These are phyloP conservation scores for Mobula birostris DNA, from an alignment of 2,113 vertebrate species.

Conservation along the genomic window DNA sequence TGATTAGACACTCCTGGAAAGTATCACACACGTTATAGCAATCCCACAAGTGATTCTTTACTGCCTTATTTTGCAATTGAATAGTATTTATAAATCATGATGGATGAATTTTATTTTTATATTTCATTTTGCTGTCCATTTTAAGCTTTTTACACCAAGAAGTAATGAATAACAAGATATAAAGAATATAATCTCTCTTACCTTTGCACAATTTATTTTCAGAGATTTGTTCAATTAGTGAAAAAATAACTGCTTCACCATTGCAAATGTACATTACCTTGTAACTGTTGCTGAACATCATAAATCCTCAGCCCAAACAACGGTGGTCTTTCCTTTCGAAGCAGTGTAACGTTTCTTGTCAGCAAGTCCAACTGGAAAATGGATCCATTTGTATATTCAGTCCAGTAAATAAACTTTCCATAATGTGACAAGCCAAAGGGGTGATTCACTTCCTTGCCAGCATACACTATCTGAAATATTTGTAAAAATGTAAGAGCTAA, in stretches of 20 bases:
- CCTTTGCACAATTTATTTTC: not conserved
- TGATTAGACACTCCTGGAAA: not conserved
- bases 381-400: constrained; percentile 96
- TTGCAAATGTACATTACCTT: constrained; percentile 25
- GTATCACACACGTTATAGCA: not conserved
- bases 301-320: constrained; percentile 90
- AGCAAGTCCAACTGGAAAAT: constrained; percentile 88
- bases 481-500: not conserved
- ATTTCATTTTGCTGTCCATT: constrained; percentile 22
- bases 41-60: constrained; percentile 21
- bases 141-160: constrained; percentile 32
- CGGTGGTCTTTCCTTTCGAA: constrained; percentile 85
- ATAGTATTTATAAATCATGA: constrained; percentile 38
- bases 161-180: constrained; percentile 35
- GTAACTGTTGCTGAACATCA: constrained; percentile 82
- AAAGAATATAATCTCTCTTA: not conserved
- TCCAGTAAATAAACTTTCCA: constrained; percentile 88
- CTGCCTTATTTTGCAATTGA: constrained; percentile 38
- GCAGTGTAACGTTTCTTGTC: constrained; percentile 73
- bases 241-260: constrained; percentile 3
- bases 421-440: constrained; percentile 92
- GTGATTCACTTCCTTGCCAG: constrained; percentile 89
- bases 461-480: constrained; percentile 79
- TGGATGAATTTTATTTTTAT: constrained; percentile 35
- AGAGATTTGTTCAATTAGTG: not conserved